phyloP scores from a whole-genome alignment of 1,140 invertebrate species.

The Scaptodrosophila lebanonensis region DNA sequence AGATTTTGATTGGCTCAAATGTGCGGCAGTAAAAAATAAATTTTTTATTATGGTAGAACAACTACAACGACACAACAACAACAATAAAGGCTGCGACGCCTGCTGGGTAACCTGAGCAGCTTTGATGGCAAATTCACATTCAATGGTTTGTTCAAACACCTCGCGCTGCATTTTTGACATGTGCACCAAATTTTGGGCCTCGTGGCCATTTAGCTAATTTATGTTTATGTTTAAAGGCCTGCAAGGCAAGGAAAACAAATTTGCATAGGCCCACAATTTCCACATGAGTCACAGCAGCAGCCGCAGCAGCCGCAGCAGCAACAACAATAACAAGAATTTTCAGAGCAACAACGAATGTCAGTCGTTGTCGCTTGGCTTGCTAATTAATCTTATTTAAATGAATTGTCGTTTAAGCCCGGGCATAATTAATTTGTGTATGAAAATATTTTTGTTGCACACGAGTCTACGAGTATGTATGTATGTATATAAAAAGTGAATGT shows the following conservation, averaged over 20 bases:
- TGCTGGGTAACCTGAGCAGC: constrained; percentile 41
- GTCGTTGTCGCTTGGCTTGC: constrained; percentile 39
- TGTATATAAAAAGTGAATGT: constrained; percentile 62
- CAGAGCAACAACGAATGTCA: constrained; percentile 21
- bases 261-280: neutral
- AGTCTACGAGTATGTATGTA: no score
- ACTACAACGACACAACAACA: neutral
- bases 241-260: neutral
- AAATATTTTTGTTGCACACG: constrained; percentile 37
- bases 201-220: neutral
- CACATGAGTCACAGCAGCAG: no score
- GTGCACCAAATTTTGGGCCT: constrained; percentile 7
- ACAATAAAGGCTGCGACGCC: constrained; percentile 6
- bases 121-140: constrained; percentile 24
- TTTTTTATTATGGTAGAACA: constrained; percentile 46
- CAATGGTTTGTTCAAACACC: constrained; percentile 29
- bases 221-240: constrained; percentile 18
- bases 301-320: no score
- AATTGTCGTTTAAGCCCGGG: constrained; percentile 55
- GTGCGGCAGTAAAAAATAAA: constrained; percentile 47
- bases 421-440: constrained; percentile 56
- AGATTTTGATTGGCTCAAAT: constrained; percentile 60
- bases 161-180: constrained; percentile 13
- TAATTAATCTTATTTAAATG: constrained; percentile 72
- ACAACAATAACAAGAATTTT: neutral